These are phyloP conservation scores for Leptinotarsa haldemani DNA, from an alignment of 2,888 invertebrate genomes.

Conservation along the genomic window DNA sequence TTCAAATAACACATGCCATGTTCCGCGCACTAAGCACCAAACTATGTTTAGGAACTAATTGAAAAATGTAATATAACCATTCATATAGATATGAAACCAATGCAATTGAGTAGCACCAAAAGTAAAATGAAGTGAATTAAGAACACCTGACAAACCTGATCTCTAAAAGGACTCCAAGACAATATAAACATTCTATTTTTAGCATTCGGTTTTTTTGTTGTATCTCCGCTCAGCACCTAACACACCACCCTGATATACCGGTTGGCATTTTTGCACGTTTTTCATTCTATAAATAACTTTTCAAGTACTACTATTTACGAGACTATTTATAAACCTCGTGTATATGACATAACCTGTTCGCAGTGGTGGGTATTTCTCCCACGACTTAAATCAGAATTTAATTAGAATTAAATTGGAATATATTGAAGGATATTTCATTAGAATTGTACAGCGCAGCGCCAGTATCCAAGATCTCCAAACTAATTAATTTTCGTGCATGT, in stretches of 20 bases:
- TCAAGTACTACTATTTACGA: slow-evolving; percentile 57
- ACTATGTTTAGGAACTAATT: not conserved
- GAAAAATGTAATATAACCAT: not conserved
- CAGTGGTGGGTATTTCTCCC: slow-evolving; percentile 20
- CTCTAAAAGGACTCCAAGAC: slow-evolving; percentile 35
- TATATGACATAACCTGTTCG: slow-evolving; percentile 56
- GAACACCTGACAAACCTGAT: slow-evolving; percentile 41
- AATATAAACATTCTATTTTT: slow-evolving; percentile 43
- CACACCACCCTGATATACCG: slow-evolving; percentile 53
- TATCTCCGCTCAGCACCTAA: slow-evolving; percentile 9
- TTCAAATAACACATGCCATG: too few relatives aligned
- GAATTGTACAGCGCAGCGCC: not conserved
- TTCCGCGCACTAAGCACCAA: too few relatives aligned
- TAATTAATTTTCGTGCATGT: too few relatives aligned
- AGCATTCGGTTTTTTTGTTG: slow-evolving; percentile 20
- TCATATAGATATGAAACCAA: not conserved
- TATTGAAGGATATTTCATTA: slow-evolving; percentile 14
- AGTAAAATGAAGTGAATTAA: slow-evolving; percentile 3
- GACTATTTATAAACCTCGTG: slow-evolving; percentile 53
- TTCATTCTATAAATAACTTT: slow-evolving; percentile 56
- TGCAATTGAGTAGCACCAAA: not conserved
- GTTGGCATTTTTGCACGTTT: slow-evolving; percentile 54
- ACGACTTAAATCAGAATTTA: slow-evolving; percentile 27
- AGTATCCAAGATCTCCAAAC: too few relatives aligned
- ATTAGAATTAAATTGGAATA: slow-evolving; percentile 25